Base-by-base conservation (phyloP, 2,113 vertebrate genomes). In the Myotis davidii region DNA sequence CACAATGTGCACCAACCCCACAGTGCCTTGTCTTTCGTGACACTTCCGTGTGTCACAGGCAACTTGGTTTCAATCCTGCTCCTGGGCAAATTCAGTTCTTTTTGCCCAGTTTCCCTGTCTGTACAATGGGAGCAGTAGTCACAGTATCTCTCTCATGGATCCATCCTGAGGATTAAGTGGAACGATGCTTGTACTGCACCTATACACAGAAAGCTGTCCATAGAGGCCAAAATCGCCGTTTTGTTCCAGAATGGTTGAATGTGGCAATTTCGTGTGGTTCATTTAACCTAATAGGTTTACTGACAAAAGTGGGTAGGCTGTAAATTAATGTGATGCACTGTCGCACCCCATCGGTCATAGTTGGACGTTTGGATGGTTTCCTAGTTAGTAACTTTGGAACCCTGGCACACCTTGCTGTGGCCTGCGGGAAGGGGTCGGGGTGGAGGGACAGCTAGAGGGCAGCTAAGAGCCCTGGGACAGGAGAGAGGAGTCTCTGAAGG, bases 351-450 rank as follows among this genome's bases (percentile, higher is more conserved):
- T 45, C 34, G 4, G 48, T 32, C 79, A 52, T 10, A 67, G 48
- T 2, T n/a, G 20, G 85, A 45, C 64, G 67, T 52, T 25, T 20
- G 27, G 29, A 34, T 34, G 9, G 65, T n/a, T 65, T 82, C 52
- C 89, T 77, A 2, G 70, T 70, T 82, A 82, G 45, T 56, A 9
- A 65, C 32, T 65, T 29, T 6, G 12, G 59, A n/a, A 64, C 17
- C 37, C 77, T 23, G 27, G 42, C 20, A 16, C 8, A 9, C 21
- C 70, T 88, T 59, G 29, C 78, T 70, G 21, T 10, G 18, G 54
- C 32, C 79, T 52, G n/a, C 0, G 8, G 0, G 73, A 37, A 8
- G 56, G 8, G 21, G 9, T 1, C 29, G 12, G 9, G 29, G 8
- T 34, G 48, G 16, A 56, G 20, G 32, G 7, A 37, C 34, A 64